Base-by-base conservation (phyloP, 2,888 invertebrate genomes). In the Lamellibrachia columna region DNA sequence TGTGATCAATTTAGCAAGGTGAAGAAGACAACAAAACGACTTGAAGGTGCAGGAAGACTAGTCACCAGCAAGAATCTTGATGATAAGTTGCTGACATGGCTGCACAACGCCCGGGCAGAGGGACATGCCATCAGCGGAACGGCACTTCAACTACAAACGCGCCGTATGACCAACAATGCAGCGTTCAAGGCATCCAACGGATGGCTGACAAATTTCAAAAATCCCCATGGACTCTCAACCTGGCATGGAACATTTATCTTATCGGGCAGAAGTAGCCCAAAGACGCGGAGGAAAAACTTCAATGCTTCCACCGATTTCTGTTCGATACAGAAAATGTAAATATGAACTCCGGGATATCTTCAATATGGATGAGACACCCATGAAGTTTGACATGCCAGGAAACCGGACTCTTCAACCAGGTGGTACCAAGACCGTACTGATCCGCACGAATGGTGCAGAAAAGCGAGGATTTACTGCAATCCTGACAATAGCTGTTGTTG, bases 381-480 rank as follows among this genome's bases (percentile, higher is more conserved):
- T 93, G 90, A 90, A 22, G 7, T 93, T 93, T 58, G 93, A 93
- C 55, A 93, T 93, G 92, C 93, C 92, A 11, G 75, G 53, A 40
- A 90, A 92, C 40, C 90, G 91, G 8, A 93, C 93, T 0, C 92
- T 94, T 53, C 90, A 90, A 15, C n/a, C 53, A 4, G 93, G 22
- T n/a, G 94, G 93, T 4, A 91, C 15, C 40, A 94, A 94, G 92
- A 93, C 93, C 8, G 90, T 94, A 15, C 28, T 58, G 28, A 90
- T 94, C 22, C 92, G 91, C 53, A 93, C 93, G 8, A 94, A 93
- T 0, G 94, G 93, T 22, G 92, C 93, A 55, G 94, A 94, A 75
- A 94, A 94, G 91, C 90, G 53, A 11, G 91, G 92, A 22, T 93
- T 93, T 91, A 94, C 93, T 2, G 92, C 94, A 11, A 92, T 94